These are phyloP conservation scores for Callaeas wilsoni DNA, from an alignment of 2,113 vertebrate genomes.

Conservation along the genomic window DNA sequence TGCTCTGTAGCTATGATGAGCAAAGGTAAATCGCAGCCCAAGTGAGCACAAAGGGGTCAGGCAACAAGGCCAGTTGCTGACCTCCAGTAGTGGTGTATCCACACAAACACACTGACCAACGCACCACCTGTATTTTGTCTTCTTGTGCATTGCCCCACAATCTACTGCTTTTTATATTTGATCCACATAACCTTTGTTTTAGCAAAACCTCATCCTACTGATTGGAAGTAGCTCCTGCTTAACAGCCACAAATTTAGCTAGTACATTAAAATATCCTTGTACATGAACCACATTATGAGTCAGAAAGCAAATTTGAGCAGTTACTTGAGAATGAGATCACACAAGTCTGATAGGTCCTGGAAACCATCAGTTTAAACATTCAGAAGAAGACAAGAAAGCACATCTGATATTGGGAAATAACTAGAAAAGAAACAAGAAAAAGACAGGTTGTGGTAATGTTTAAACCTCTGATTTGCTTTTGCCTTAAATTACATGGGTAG, in stretches of 20 bases:
- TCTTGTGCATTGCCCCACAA: not conserved
- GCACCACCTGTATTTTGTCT: not conserved
- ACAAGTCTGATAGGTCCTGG: not conserved
- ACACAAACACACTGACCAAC: not conserved
- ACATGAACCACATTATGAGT: constrained; percentile 20
- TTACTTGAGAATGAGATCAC: constrained; percentile 12
- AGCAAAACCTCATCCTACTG: constrained; percentile 19
- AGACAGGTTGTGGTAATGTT: not conserved
- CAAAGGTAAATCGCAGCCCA: not conserved
- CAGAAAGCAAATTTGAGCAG: constrained; percentile 23
- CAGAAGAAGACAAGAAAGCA: not conserved
- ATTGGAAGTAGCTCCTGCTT: constrained; percentile 4
- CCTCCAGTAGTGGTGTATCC: not conserved
- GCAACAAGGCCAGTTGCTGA: not conserved
- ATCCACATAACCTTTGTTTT: not conserved
- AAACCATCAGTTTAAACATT: not conserved
- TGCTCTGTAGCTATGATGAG: not conserved
- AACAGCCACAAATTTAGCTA: constrained; percentile 1
- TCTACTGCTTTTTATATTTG: not conserved
- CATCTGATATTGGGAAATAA: not conserved
- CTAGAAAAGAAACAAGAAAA: not conserved
- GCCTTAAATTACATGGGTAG: not conserved
- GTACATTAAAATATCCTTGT: constrained; percentile 11
- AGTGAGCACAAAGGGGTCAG: not conserved
- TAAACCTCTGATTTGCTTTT: not conserved